A percentile compares a stretch with the other conserved stretches of the same genome.
Evolutionary conservation across 1,140 invertebrate species (phyloP).

Genomic region (Platorchestia sp.): DNA sequence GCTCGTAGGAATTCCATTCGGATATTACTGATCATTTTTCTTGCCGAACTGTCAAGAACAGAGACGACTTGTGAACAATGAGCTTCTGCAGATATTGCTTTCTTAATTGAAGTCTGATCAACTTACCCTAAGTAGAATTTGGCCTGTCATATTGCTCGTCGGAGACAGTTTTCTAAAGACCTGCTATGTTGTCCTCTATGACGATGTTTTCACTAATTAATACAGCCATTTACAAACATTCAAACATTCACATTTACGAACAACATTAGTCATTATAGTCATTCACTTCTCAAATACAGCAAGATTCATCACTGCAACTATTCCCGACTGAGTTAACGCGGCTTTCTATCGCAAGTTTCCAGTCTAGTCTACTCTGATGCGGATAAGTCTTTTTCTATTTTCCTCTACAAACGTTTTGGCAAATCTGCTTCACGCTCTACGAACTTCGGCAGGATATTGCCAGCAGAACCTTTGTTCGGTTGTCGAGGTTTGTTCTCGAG

Average conservation of each 20-base stretch:
- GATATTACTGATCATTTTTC: conserved; percentile 9
- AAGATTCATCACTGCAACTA: not conserved
- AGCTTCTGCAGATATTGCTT: not conserved
- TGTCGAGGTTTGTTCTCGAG: not conserved
- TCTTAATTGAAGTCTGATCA: not conserved
- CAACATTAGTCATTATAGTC: too few relatives aligned
- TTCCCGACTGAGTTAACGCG: not conserved
- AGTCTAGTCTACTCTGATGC: not conserved
- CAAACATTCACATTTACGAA: too few relatives aligned
- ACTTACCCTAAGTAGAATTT: not conserved
- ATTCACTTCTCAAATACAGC: not conserved
- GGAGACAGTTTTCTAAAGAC: not conserved
- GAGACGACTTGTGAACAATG: not conserved
- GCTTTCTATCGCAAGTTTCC: not conserved
- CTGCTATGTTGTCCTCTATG: not conserved
- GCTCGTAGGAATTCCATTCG: conserved; percentile 30
- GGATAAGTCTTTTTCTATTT: not conserved
- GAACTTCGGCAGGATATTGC: conserved; percentile 31
- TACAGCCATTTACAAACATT: not conserved
- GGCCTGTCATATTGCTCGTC: not conserved
- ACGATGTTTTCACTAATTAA: not conserved
- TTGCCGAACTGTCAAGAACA: not conserved
- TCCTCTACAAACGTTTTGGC: not conserved
- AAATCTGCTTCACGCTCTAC: not conserved
- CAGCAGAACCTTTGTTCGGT: conserved; percentile 1